Evolutionary conservation across 1,140 invertebrate species (phyloP).

Genomic region (Drosophila kanapiae): DNA sequence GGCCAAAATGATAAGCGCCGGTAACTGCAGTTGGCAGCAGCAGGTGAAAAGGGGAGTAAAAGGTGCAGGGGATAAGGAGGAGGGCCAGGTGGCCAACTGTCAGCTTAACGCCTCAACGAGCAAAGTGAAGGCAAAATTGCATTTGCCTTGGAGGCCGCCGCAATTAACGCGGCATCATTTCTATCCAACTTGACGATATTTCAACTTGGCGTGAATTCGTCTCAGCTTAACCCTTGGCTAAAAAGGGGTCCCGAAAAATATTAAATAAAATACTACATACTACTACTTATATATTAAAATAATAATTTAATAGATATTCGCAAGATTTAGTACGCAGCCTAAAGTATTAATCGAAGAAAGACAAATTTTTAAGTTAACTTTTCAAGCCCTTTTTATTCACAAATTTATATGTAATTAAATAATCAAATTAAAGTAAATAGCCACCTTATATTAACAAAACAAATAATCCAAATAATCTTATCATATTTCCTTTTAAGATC

Average conservation of each 20-base stretch:
- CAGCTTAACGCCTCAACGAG: slow-evolving; percentile 71
- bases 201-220: slow-evolving; percentile 38
- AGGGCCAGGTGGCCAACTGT: slow-evolving; percentile 40
- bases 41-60: slow-evolving; percentile 15
- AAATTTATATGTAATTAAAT: no score
- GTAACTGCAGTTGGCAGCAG: slow-evolving; percentile 2
- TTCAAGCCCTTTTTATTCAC: no score
- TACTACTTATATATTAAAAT: neutral
- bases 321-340: neutral
- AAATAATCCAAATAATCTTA: no score
- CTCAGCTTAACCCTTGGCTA: slow-evolving; percentile 18
- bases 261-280: neutral
- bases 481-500: neutral
- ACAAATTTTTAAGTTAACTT: no score
- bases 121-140: slow-evolving; percentile 69
- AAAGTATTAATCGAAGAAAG: no score
- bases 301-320: neutral
- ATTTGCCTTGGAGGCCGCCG: slow-evolving; percentile 64
- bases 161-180: slow-evolving; percentile 79
- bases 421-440: no score
- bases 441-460: no score
- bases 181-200: slow-evolving; percentile 58
- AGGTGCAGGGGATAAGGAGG: neutral
- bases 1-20: slow-evolving; percentile 50
- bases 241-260: neutral